Evolutionary conservation across 2,113 vertebrate genomes (phyloP), one percentile per base, ranked within the genome.

Genomic region (Chlamydotis undulata): DNA sequence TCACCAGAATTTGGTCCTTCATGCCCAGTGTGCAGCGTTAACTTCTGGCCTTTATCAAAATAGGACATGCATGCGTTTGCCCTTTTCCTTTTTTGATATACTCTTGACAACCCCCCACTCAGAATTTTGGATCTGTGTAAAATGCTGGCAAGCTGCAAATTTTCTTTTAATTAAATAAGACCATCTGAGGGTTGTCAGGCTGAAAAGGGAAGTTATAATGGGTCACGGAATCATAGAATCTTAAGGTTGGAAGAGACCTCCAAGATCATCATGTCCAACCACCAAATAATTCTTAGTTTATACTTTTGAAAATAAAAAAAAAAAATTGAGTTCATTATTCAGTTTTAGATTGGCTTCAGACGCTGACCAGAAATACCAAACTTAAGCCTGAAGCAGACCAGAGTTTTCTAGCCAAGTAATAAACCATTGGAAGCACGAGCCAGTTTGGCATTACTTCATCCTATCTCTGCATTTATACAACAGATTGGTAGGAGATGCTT

Each of bases 241-340:
- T 43, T 43, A 43, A 15, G 41, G 14, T 43, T 43, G 41, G 41
- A 43, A 43, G 41, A 43, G 41, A 6, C 41, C 14, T 43, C 41
- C 41, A 43, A 43, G 41, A 43, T 43, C 41, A 41, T 41, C 41
- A 43, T 15, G 41, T 43, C 41, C 15, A 16, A 16, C 41, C 41
- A 43, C 6, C 41, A 16, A 43, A 43, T 43, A 55, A 78, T 74
- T 95, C 53, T 39, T 63, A 77, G 26, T 37, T 78, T 3, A 0
- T 71, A 52, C 21, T 81, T 75, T 57, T 71, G 56, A 86, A 96
- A 96, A 90, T 24, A 90, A 78, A 59, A 64, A 86, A 93, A 91
- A 69, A 70, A 83, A 52, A 88, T 89, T 53, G 43, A 22, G 73
- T 79, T 69, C 47, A 26, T 90, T 31, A 68, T 84, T 94, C 22